Percentiles rank a stretch among this genome's conserved stretches.
These are phyloP conservation scores for Arion vulgaris DNA, from an alignment of 1,140 invertebrate genomes.

Conservation along the genomic window DNA sequence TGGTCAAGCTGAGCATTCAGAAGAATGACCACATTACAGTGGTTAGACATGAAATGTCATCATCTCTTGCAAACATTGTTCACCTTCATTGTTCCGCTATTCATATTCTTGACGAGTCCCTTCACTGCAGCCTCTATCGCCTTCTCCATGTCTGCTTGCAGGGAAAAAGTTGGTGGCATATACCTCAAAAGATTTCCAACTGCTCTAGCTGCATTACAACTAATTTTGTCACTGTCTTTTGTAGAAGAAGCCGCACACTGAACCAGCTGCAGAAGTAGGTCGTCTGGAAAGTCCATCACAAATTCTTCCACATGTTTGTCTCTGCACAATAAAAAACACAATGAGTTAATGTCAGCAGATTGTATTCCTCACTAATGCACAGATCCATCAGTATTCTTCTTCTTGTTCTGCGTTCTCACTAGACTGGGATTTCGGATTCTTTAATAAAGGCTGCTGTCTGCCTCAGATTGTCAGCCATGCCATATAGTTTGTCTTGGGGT, in stretches of 20 bases:
- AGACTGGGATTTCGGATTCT: too few species aligned
- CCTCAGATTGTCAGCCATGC: too few species aligned
- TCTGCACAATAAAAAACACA: constrained; percentile 45
- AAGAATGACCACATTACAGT: too few species aligned
- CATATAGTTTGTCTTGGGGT: too few species aligned
- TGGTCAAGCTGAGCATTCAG: too few species aligned
- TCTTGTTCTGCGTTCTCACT: too few species aligned
- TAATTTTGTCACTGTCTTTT: constrained; percentile 81
- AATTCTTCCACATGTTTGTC: constrained; percentile 68
- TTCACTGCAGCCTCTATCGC: constrained; percentile 75
- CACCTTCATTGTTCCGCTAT: constrained; percentile 84
- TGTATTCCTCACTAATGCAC: too few species aligned
- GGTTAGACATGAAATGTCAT: too few species aligned
- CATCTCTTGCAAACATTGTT: not conserved
- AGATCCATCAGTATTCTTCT: too few species aligned
- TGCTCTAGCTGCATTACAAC: constrained; percentile 84
- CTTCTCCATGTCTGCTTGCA: constrained; percentile 74
- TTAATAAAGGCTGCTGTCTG: too few species aligned
- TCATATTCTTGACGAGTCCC: constrained; percentile 80
- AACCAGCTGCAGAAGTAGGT: constrained; percentile 80
- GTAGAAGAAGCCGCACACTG: constrained; percentile 78
- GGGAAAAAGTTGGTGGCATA: constrained; percentile 70
- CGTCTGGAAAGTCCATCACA: constrained; percentile 79
- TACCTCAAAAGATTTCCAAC: constrained; percentile 85
- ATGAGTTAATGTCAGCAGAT: too few species aligned